Base-by-base conservation (phyloP, 2,113 vertebrate species). In the Trogon melanurus region DNA sequence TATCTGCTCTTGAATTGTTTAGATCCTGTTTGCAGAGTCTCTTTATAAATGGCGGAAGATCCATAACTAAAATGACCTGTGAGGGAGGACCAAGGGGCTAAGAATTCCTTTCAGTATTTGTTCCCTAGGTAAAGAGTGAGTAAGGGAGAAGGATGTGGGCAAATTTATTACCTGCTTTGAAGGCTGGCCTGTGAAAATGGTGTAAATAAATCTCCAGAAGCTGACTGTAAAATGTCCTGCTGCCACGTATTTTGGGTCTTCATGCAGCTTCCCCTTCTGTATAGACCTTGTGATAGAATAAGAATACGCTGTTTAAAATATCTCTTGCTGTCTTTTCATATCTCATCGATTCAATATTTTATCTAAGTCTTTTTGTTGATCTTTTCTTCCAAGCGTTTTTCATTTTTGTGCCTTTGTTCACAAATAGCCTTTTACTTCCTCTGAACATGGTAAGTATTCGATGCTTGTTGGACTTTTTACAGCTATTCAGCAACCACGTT, bases 381-480 rank as follows among this genome's bases (percentile, higher is more conserved):
- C 48, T 84, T 93, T 81, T 79, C 41, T 70, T 66, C 14, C 29
- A 74, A 47, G 13, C 5, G 4, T 76, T 73, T 96, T 88, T 86
- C 26, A 48, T 38, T 93, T 94, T 64, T 67, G 4, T 75, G 74
- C 65, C 45, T 93, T 95, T 93, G 76, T 89, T 96, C 94, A 53
- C 23, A 91, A 87, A 81, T 61, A 75, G 69, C 61, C 50, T 93
- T 95, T 96, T 84, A 53, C 73, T 96, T 57, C 65, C 34, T 50
- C 74, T 85, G 81, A 89, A 79, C 27, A 34, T 67, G 20, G 58
- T 30, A 79, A 85, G 71, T 64, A 51, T 75, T 91, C 13, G 8
- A 62, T 50, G 48, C 38, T 69, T 74, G 30, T 54, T 86, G 30
- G 66, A 73, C 56, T 23, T 6, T 60, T 89, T 60, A n/a, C 62